Evolutionary conservation across 1,140 invertebrate genomes (phyloP).

Genomic region (Holotrichia oblita): DNA sequence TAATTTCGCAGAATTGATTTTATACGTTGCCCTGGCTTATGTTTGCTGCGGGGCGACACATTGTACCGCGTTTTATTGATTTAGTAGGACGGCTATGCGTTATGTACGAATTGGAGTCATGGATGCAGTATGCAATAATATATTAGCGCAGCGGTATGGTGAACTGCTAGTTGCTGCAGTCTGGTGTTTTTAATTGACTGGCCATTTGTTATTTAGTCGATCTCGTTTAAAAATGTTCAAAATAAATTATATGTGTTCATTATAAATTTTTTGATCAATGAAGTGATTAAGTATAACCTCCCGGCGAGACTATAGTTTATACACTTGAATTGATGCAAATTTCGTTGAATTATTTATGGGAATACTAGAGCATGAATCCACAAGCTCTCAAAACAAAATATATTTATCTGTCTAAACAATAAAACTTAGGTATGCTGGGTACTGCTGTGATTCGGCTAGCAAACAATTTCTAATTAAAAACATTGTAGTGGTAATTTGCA

Average conservation of each 20-base stretch:
- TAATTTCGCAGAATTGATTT: conserved; percentile 33
- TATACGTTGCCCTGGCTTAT: not conserved
- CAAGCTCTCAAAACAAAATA: too few relatives aligned
- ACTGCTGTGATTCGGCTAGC: too few relatives aligned
- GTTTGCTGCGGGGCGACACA: not conserved
- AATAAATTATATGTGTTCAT: not conserved
- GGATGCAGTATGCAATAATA: not conserved
- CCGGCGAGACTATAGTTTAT: too few relatives aligned
- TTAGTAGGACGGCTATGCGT: not conserved
- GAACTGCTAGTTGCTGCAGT: not conserved
- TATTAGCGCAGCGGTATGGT: not conserved
- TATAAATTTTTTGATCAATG: not conserved
- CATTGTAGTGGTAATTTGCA: too few relatives aligned
- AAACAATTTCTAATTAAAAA: too few relatives aligned
- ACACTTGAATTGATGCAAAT: too few relatives aligned
- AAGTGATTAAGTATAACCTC: not conserved
- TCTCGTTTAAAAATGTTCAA: not conserved
- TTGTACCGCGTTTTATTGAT: conserved; percentile 8
- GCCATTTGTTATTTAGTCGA: not conserved
- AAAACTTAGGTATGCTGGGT: too few relatives aligned
- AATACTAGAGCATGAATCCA: too few relatives aligned
- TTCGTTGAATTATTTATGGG: too few relatives aligned
- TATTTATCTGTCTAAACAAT: too few relatives aligned
- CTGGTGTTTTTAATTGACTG: conserved; percentile 21
- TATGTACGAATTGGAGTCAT: conserved; percentile 6